Evolutionary conservation across 1,140 invertebrate genomes (phyloP).

Genomic region (Meloidogyne floridensis): DNA sequence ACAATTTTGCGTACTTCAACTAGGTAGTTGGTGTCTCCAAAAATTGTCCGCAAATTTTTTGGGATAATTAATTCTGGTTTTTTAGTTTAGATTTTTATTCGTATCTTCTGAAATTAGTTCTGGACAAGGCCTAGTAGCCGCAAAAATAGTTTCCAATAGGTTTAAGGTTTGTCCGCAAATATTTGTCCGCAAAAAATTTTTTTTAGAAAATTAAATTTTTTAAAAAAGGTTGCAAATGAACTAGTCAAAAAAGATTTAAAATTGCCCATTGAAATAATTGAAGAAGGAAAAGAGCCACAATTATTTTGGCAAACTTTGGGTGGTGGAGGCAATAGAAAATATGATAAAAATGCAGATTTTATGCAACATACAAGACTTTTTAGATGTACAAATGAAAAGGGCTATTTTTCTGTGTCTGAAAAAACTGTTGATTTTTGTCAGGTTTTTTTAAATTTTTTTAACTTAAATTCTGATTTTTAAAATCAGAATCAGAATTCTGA

Average conservation of each 20-base stretch:
- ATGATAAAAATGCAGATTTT: conserved; percentile 85
- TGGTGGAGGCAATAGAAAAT: conserved; percentile 80
- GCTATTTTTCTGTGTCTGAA: conserved; percentile 97
- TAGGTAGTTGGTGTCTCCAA: too few relatives aligned
- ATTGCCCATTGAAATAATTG: conserved; percentile 75
- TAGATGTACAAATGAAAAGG: conserved; percentile 97
- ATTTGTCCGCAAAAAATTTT: too few relatives aligned
- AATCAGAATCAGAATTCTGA: neutral
- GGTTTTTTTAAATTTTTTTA: conserved; percentile 68
- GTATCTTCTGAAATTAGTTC: too few relatives aligned
- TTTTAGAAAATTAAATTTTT: neutral
- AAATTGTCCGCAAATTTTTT: too few relatives aligned
- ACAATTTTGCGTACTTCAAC: too few relatives aligned
- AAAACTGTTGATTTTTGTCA: conserved; percentile 99
- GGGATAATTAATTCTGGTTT: too few relatives aligned
- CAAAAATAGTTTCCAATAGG: too few relatives aligned
- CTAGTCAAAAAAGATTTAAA: conserved; percentile 57
- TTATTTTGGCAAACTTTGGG: conserved; percentile 97
- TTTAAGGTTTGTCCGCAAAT: too few relatives aligned
- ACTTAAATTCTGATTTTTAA: conserved; percentile 2
- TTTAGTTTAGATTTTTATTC: too few relatives aligned
- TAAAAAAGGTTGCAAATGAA: conserved; percentile 60
- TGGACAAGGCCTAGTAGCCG: too few relatives aligned
- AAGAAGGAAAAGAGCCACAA: conserved; percentile 95
- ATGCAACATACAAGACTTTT: conserved; percentile 93